Base-by-base conservation (phyloP, 2,113 vertebrate genomes). In the Sinocyclocheilus rhinocerous region DNA sequence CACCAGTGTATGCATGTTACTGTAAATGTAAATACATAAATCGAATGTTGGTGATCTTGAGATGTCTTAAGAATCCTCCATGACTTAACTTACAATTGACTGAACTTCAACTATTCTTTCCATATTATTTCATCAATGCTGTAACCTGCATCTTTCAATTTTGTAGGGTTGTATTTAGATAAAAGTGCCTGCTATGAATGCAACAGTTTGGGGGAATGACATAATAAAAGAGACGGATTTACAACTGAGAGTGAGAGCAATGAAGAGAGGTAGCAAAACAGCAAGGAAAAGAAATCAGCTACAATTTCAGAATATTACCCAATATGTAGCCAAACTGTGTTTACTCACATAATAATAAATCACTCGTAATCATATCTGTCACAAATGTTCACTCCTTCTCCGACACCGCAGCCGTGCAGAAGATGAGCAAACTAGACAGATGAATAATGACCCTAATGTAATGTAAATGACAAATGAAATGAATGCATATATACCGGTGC, bases 291-390 rank as follows among this genome's bases (percentile, higher is more conserved):
- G 72, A 79, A 55, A 63, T 65, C 61, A 72, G 79, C 86, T 89
- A 89, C 57, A 91, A 92, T 36, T 87, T 91, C 76, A 36, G 6
- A 81, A 48, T 76, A 36, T 55, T 20, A 22, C 77, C 12, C 45
- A 77, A 77, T 55, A 33, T 72, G 76, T 76, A 79, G 29, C 3
- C 36, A 45, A 24, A 80, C 77, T 42, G 57, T 59, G 52, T 65
- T 26, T 59, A 39, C 76, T 59, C 76, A 15, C 7, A 79, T 59
- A 18, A 78, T 59, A 59, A 59, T 57, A 59, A 59, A 78, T 78
- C 76, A 78, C 26, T 22, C 18, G 22, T 59, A 24, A 63, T 65
- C 36, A 81, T 59, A 39, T 81, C 36, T 39, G 57, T 77, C 76
- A 78, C 18, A 3, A 57, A 33, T 70, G 26, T 33, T 29, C 29